Conservation (phyloP, 1,140 invertebrate genomes). For the Drosophila truncata region DNA sequence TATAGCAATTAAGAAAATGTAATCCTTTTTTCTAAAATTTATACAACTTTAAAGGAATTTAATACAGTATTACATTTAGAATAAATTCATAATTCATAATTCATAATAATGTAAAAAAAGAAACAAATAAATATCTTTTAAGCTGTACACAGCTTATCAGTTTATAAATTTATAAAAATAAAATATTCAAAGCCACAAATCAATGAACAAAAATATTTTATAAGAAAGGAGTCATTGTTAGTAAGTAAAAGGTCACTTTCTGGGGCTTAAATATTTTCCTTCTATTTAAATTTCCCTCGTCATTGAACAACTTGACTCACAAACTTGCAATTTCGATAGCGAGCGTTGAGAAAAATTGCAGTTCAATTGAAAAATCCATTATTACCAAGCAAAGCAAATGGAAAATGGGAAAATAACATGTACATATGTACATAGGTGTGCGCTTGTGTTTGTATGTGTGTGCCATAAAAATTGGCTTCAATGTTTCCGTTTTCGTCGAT, state of each 20-base stretch:
- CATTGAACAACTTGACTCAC: constrained; percentile 14
- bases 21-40: neutral
- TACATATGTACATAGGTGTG: neutral
- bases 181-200: neutral
- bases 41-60: neutral
- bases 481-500: constrained; percentile 37
- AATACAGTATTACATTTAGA: neutral
- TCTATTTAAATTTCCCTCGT: neutral
- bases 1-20: no score
- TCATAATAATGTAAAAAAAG: neutral
- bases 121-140: neutral
- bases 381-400: constrained; percentile 43
- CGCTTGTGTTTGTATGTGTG: neutral
- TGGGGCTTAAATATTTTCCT: constrained; percentile 6
- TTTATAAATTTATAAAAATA: neutral
- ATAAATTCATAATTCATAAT: neutral
- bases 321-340: constrained; percentile 17
- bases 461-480: constrained; percentile 35
- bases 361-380: constrained; percentile 49
- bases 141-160: neutral
- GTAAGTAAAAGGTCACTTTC: neutral
- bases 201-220: constrained; percentile 18
- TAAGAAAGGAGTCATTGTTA: constrained; percentile 3
- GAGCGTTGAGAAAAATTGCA: constrained; percentile 14
- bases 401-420: constrained; percentile 32